Percentiles rank a stretch among this genome's conserved stretches.
These are phyloP conservation scores for Oncorhynchus masou DNA, from an alignment of 2,113 vertebrate species.

Conservation along the genomic window DNA sequence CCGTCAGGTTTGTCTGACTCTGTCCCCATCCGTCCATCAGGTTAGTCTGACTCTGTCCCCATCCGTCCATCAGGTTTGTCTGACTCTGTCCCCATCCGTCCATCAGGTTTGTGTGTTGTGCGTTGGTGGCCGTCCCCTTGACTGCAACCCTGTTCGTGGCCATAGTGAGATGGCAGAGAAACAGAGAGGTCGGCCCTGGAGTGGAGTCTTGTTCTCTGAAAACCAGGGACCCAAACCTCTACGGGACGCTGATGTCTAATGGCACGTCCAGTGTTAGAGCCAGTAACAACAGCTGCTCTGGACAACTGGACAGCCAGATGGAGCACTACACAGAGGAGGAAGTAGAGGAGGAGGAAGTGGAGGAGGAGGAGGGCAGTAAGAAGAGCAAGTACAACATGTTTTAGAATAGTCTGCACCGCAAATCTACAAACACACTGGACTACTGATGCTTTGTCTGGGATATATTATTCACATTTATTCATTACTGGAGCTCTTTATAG, in stretches of 20 bases:
- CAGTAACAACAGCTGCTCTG: background rate
- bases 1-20: constrained; percentile 72
- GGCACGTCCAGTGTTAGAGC: constrained; percentile 24
- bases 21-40: constrained; percentile 54
- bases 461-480: too few species aligned
- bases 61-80: constrained; percentile 67
- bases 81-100: constrained; percentile 3
- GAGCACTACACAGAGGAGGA: constrained; percentile 12
- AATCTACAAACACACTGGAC: too few species aligned
- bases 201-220: constrained; percentile 39
- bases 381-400: constrained; percentile 31
- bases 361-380: constrained; percentile 29
- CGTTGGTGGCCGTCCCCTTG: constrained; percentile 73
- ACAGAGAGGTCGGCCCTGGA: constrained; percentile 40
- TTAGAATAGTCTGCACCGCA: too few species aligned
- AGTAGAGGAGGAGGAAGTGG: background rate
- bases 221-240: constrained; percentile 42
- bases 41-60: constrained; percentile 35
- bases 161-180: constrained; percentile 39
- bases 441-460: too few species aligned
- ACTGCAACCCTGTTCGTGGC: constrained; percentile 66
- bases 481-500: too few species aligned
- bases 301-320: constrained; percentile 32
- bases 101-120: constrained; percentile 72
- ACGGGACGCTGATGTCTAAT: constrained; percentile 59